These are phyloP conservation scores for Phragmatobia fuliginosa DNA, from an alignment of 2,888 invertebrate genomes.

Conservation along the genomic window DNA sequence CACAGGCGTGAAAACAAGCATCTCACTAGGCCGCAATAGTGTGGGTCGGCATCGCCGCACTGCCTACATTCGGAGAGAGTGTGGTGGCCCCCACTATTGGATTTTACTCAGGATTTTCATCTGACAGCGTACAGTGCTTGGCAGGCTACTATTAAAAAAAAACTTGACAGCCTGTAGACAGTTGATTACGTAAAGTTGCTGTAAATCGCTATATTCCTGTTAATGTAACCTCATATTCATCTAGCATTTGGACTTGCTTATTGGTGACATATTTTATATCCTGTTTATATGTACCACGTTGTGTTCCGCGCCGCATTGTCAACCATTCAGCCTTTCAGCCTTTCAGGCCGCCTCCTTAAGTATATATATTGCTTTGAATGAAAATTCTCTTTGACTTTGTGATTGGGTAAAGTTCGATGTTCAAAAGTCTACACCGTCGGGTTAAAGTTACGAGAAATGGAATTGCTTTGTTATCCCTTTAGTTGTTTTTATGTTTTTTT, in stretches of 20 bases:
- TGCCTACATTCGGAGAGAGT: too few species aligned
- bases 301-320: slow-evolving; percentile 62
- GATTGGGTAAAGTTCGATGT: slow-evolving; percentile 25
- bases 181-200: background rate
- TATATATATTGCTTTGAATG: slow-evolving; percentile 54
- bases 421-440: slow-evolving; percentile 18
- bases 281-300: slow-evolving; percentile 64
- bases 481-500: background rate
- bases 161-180: background rate
- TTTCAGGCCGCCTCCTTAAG: slow-evolving; percentile 43
- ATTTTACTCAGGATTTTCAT: too few species aligned
- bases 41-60: too few species aligned
- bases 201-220: slow-evolving; percentile 37
- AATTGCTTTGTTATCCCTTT: slow-evolving; percentile 3
- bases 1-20: too few species aligned
- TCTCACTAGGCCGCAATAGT: too few species aligned
- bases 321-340: slow-evolving; percentile 56
- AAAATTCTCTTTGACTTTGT: slow-evolving; percentile 24
- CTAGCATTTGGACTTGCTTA: slow-evolving; percentile 65
- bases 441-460: background rate
- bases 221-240: slow-evolving; percentile 34
- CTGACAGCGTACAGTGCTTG: too few species aligned
- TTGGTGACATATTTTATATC: slow-evolving; percentile 75
- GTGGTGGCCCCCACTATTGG: too few species aligned
- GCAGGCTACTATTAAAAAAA: too few species aligned